Evolutionary conservation across 2,888 invertebrate species (phyloP).

Genomic region (Phyllotreta striolata): DNA sequence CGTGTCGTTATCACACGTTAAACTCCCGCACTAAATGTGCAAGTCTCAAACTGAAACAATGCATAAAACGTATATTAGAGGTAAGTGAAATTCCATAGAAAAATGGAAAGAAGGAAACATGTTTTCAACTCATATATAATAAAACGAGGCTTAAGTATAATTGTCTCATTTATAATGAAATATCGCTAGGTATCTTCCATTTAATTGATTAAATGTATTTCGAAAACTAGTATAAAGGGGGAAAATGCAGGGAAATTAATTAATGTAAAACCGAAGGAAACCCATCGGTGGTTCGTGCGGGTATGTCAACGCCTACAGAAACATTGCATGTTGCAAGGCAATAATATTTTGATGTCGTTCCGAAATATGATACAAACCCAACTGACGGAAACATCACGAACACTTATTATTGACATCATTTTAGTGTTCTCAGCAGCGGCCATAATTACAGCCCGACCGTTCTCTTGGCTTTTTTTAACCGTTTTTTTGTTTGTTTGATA

Average conservation of each 20-base stretch:
- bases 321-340: constrained; percentile 58
- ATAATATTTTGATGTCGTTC: constrained; percentile 60
- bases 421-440: constrained; percentile 31
- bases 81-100: no score
- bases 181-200: not conserved
- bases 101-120: no score
- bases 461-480: constrained; percentile 18
- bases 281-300: constrained; percentile 55
- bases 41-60: constrained; percentile 1
- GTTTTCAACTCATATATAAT: no score
- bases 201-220: constrained; percentile 14
- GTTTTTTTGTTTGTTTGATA: constrained; percentile 13
- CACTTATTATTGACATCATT: constrained; percentile 44
- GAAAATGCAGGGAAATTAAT: constrained; percentile 32
- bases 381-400: constrained; percentile 53
- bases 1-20: constrained; percentile 19
- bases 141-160: not conserved
- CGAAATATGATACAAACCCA: constrained; percentile 56
- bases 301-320: constrained; percentile 60
- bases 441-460: constrained; percentile 25
- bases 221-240: not conserved
- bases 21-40: not conserved
- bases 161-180: not conserved
- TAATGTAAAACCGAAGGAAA: constrained; percentile 40
- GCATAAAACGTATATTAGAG: no score